These are phyloP conservation scores for Amiota minor DNA, from an alignment of 2,888 invertebrate genomes.

Conservation along the genomic window DNA sequence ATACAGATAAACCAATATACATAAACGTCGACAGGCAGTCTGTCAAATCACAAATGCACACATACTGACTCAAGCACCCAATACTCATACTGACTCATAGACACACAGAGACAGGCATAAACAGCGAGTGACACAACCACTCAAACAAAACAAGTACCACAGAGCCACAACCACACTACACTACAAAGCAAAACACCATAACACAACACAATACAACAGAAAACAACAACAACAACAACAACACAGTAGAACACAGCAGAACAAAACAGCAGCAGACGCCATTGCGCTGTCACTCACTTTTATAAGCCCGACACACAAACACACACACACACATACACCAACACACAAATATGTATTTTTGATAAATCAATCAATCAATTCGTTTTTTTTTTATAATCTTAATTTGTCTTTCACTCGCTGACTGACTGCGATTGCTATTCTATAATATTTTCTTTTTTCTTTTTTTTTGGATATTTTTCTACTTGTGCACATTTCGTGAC, in stretches of 20 bases:
- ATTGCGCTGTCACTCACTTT: constrained; percentile 29
- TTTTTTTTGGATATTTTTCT: constrained; percentile 62
- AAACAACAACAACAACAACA: constrained; percentile 43
- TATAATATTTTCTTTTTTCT: constrained; percentile 61
- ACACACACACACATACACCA: constrained; percentile 12
- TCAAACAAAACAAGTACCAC: neutral
- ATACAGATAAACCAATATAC: constrained; percentile 54
- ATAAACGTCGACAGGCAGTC: constrained; percentile 65
- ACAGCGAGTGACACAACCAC: neutral
- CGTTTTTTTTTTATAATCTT: constrained; percentile 61
- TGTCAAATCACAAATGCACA: constrained; percentile 15
- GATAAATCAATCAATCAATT: constrained; percentile 68
- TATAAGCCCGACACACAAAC: constrained; percentile 28
- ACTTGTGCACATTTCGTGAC: no score
- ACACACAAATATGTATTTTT: constrained; percentile 51
- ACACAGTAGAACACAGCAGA: constrained; percentile 30
- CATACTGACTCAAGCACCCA: neutral
- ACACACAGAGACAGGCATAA: constrained; percentile 3
- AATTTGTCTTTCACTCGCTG: constrained; percentile 65
- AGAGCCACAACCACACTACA: neutral
- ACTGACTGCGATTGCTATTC: constrained; percentile 63
- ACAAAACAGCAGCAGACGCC: constrained; percentile 12
- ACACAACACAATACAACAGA: constrained; percentile 40
- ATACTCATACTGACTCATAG: neutral
- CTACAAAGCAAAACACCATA: constrained; percentile 48